These are phyloP conservation scores for Petrocephalus microphthalmus DNA, from an alignment of 2,113 vertebrate species.

Conservation along the genomic window DNA sequence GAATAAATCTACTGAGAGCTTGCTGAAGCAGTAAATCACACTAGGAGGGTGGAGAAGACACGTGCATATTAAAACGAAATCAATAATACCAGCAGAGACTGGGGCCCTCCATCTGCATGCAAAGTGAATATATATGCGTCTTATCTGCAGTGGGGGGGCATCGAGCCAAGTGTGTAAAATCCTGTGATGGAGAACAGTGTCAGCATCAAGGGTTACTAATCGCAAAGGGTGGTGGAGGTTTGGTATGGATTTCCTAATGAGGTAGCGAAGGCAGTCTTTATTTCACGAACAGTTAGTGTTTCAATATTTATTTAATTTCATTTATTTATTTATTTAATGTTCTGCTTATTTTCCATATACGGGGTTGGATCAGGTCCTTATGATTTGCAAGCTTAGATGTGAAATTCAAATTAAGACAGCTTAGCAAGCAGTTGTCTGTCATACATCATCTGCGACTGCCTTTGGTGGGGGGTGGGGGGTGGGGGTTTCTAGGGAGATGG, in stretches of 20 bases:
- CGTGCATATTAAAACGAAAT: neutral
- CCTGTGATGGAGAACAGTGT: neutral
- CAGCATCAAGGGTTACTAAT: neutral
- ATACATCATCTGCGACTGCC: neutral
- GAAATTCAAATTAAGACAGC: neutral
- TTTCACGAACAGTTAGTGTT: neutral
- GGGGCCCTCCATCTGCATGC: neutral
- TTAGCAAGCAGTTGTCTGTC: neutral
- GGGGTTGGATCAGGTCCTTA: neutral
- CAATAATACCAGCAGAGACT: neutral
- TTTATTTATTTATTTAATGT: neutral
- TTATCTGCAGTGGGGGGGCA: neutral
- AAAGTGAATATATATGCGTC: neutral
- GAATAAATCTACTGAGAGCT: neutral
- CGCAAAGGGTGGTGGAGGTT: neutral
- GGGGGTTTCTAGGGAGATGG: neutral
- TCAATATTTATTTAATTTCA: neutral
- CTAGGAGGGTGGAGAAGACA: neutral
- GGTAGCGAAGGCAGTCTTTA: neutral
- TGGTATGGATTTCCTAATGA: neutral
- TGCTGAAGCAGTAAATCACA: neutral
- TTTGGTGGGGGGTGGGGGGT: neutral
- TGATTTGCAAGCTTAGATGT: neutral
- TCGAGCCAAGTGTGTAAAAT: neutral
- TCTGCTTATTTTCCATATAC: neutral